These are phyloP conservation scores for Microtus pennsylvanicus DNA, from an alignment of 2,113 vertebrate genomes.

Conservation along the genomic window DNA sequence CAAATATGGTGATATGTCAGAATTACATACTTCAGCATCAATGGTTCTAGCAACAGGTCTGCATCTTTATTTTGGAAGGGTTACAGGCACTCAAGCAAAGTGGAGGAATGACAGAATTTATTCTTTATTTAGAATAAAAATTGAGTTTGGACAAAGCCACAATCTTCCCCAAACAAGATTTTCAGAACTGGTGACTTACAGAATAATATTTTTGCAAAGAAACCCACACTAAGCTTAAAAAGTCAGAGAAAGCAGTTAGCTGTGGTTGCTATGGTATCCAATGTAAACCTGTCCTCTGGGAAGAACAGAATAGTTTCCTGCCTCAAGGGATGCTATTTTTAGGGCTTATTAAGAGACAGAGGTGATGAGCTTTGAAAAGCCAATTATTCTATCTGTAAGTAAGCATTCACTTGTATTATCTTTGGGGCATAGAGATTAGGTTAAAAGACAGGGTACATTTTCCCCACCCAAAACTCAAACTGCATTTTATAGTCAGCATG, in stretches of 20 bases:
- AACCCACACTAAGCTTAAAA: neutral
- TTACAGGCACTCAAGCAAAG: neutral
- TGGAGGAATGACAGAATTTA: neutral
- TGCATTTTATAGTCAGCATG: neutral
- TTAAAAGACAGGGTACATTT: neutral
- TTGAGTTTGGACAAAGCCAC: neutral
- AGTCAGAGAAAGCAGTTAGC: neutral
- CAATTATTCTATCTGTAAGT: neutral
- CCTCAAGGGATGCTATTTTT: constrained; percentile 9
- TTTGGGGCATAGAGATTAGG: neutral
- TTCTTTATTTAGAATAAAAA: neutral
- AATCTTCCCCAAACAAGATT: neutral
- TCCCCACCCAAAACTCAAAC: neutral
- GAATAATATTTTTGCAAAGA: constrained; percentile 20
- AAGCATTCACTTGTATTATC: neutral
- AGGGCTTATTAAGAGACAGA: constrained; percentile 37
- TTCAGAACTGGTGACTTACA: neutral
- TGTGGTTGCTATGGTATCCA: constrained; percentile 55
- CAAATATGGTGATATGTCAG: neutral
- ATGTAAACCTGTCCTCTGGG: constrained; percentile 40
- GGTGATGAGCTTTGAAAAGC: neutral
- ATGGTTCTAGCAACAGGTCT: neutral
- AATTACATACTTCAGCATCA: neutral
- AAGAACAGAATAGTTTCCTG: neutral
- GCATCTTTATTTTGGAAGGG: neutral